phyloP scores from a whole-genome alignment of 2,888 invertebrate species.

The Drosophila infuscata region DNA sequence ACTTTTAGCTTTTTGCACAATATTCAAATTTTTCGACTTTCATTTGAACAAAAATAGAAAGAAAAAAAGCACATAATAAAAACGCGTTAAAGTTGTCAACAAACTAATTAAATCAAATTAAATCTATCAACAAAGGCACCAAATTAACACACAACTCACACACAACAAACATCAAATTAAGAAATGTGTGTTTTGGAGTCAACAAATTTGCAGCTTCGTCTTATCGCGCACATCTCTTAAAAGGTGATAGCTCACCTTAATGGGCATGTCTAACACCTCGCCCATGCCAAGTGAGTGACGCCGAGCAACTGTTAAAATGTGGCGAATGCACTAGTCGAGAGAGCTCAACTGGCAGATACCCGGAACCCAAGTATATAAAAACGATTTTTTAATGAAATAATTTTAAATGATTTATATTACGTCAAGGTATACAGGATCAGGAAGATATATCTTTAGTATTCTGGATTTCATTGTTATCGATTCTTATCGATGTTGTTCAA shows the following conservation, averaged over 20 bases:
- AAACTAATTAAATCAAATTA: slow-evolving; percentile 37
- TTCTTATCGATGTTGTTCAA: neutral
- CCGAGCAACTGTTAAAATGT: slow-evolving; percentile 27
- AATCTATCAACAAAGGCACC: slow-evolving; percentile 27
- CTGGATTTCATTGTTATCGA: neutral
- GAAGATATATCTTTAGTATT: neutral
- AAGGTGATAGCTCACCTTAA: slow-evolving; percentile 26
- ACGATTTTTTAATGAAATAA: neutral
- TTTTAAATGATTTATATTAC: neutral
- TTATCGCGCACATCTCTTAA: slow-evolving; percentile 35
- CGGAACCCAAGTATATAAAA: neutral
- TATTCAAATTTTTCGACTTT: slow-evolving; percentile 40
- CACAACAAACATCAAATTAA: slow-evolving; percentile 40
- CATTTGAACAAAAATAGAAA: neutral
- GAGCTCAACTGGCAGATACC: neutral
- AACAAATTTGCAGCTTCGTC: slow-evolving; percentile 8
- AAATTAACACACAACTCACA: slow-evolving; percentile 61
- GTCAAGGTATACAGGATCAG: neutral
- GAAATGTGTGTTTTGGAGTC: slow-evolving; percentile 34
- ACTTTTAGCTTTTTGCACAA: slow-evolving; percentile 36
- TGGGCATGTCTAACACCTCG: slow-evolving; percentile 42
- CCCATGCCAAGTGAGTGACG: slow-evolving; percentile 44
- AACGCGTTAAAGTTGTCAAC: slow-evolving; percentile 17
- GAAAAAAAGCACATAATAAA: slow-evolving; percentile 9
- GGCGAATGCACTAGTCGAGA: neutral